Conservation (phyloP, 2,113 vertebrate genomes). For the Corythornis vintsioides region DNA sequence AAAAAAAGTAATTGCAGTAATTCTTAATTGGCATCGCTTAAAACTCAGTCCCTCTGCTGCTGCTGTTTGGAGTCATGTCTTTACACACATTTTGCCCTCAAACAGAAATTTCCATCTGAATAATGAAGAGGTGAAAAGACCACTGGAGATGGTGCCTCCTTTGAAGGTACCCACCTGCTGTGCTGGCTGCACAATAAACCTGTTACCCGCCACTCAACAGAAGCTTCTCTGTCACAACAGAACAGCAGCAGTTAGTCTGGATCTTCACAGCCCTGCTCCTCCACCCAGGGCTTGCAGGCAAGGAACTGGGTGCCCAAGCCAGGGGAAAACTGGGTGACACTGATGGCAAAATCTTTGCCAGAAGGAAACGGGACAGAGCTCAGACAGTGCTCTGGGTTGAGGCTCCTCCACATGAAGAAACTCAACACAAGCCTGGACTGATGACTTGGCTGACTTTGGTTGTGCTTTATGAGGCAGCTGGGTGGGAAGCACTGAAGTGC, state of each 20-base stretch:
- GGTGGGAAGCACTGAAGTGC: neutral
- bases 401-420: neutral
- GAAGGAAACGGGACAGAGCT: neutral
- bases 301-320: fast-evolving
- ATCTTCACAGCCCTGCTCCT: neutral
- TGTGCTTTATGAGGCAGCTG: slow-evolving; percentile 27
- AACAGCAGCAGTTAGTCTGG: neutral
- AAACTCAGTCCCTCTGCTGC: neutral
- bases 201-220: slow-evolving; percentile 26
- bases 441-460: neutral
- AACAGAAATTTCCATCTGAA: neutral
- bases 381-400: neutral
- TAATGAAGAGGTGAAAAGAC: slow-evolving; percentile 8
- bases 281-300: no score
- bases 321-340: neutral
- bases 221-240: slow-evolving; percentile 9
- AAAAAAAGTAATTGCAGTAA: neutral
- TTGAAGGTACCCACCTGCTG: slow-evolving; percentile 3
- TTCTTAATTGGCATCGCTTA: neutral
- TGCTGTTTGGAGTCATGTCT: neutral
- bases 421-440: neutral
- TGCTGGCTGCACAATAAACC: neutral
- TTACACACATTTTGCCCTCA: neutral
- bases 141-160: neutral
- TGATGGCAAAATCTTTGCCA: neutral